Base-by-base conservation (phyloP, 2,888 invertebrate species). In the Azorinus chamasolen region DNA sequence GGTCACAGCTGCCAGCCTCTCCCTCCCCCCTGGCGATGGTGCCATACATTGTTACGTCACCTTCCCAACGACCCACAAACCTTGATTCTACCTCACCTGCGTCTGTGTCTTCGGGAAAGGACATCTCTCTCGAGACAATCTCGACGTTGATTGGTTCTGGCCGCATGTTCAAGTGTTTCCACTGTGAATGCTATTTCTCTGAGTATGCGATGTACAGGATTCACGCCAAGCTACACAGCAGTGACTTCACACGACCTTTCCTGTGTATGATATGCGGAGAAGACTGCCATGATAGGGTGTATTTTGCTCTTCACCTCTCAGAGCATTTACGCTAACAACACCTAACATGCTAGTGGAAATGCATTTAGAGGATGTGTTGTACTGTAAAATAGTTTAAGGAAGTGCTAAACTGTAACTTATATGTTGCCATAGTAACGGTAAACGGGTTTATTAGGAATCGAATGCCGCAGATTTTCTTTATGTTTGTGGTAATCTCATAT, bases 171-270 rank as follows among this genome's bases (percentile, higher is more conserved):
- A 88, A 85, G 39, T 90, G 90, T 73, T 84, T 83, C 24, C 88
- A 84, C 68, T 90, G 90, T 63, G 89, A 89, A 53, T 89, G 89
- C 64, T 90, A 88, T 70, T 90, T 89, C 79, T 84, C 87, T 0
- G 90, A 90, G 73, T 89, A 88, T 66, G 87, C 89, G 32, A 89
- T 90, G 90, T 89, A 87, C 59, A 76, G 87, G 25, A 86, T 89
- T 37, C 90, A 90, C 65, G 83, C 87, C 55, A 88, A 89, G 74
- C 74, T 89, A 50, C 89, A 88, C 68, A 76, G 80, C 50, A 81
- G 79, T 25, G 88, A 88, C 55, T 70, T 64, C 20, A 70, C 65
- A 10, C 72, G 79, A 24, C 89, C 90, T 3, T 90, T 89, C 62
- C 73, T 84, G 39, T 90, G 90, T 76, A 80, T 88, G 18, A 78